Evolutionary conservation across 2,797 vertebrate genomes (phyloP).

Genomic region (Odontamblyopus rebecca): DNA sequence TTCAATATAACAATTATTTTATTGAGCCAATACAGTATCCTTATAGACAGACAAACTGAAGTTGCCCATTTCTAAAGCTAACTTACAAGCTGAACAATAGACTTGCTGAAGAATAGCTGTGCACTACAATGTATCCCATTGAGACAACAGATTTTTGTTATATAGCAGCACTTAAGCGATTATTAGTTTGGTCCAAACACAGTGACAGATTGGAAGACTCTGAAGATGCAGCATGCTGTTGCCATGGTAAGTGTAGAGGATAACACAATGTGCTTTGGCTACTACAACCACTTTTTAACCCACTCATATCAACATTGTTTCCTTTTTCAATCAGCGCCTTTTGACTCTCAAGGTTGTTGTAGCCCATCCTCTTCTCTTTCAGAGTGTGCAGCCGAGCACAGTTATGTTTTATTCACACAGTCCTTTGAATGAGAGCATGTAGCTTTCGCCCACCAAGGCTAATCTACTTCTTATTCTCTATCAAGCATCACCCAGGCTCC

Average conservation of each 20-base stretch:
- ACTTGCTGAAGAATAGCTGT: not conserved
- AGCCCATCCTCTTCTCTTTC: conserved; percentile 40
- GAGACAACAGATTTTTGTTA: conserved; percentile 5
- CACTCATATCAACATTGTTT: conserved; percentile 48
- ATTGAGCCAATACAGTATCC: not conserved
- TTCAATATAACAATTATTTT: not conserved
- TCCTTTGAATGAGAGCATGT: conserved; percentile 45
- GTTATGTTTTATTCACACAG: conserved; percentile 58
- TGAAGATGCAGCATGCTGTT: conserved; percentile 39
- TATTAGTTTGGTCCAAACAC: conserved; percentile 32
- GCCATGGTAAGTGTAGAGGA: conserved; percentile 53
- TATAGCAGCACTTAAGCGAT: conserved; percentile 20
- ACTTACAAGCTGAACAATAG: not conserved
- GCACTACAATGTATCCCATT: not conserved
- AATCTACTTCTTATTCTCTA: conserved; percentile 61
- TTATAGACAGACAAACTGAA: not conserved
- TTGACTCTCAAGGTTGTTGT: conserved; percentile 60
- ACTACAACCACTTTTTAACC: conserved; percentile 48
- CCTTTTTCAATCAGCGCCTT: conserved; percentile 41
- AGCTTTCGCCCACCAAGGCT: conserved; percentile 47
- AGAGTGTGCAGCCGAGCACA: conserved; percentile 40
- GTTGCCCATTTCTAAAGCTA: not conserved
- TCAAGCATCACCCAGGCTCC: conserved; percentile 44
- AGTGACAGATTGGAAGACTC: conserved; percentile 39
- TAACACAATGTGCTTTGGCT: conserved; percentile 33